These are phyloP conservation scores for Staurois parvus DNA, from an alignment of 2,797 vertebrate species.

Conservation along the genomic window DNA sequence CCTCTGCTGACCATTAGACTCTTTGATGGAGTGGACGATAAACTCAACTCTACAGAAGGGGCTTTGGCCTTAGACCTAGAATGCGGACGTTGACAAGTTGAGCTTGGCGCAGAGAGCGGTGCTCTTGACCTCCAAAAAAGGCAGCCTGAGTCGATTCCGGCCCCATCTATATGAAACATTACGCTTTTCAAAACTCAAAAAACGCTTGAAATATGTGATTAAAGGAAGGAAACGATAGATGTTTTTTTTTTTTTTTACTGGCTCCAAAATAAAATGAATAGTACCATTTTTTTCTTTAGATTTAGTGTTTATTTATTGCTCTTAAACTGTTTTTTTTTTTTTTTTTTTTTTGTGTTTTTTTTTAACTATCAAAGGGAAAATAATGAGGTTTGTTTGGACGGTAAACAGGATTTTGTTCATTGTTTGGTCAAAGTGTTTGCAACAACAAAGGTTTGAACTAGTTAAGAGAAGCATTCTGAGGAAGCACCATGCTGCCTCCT, in stretches of 20 bases:
- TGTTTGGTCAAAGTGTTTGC: slow-evolving; percentile 52
- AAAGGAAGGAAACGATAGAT: neutral
- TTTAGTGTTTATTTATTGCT: slow-evolving; percentile 38
- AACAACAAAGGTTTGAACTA: slow-evolving; percentile 51
- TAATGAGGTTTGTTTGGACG: slow-evolving; percentile 57
- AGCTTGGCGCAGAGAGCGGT: slow-evolving; percentile 15
- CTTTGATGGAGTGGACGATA: slow-evolving; percentile 80
- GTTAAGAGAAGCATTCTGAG: slow-evolving; percentile 47
- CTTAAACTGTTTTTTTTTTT: slow-evolving; percentile 37
- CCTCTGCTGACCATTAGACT: slow-evolving; percentile 79
- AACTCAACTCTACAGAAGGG: slow-evolving; percentile 75
- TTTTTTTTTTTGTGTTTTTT: slow-evolving; percentile 32
- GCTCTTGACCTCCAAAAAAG: slow-evolving; percentile 24
- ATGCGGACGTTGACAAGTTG: slow-evolving; percentile 51
- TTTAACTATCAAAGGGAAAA: slow-evolving; percentile 45
- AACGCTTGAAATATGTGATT: neutral
- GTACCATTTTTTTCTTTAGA: neutral
- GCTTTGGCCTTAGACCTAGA: slow-evolving; percentile 62
- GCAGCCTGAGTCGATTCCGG: slow-evolving; percentile 16
- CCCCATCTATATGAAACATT: slow-evolving; percentile 7
- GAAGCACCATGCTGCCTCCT: slow-evolving; percentile 48
- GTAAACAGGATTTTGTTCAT: slow-evolving; percentile 44
- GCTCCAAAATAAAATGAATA: neutral
- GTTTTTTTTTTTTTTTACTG: neutral
- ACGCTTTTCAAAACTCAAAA: neutral